These are phyloP conservation scores for Mus spicilegus DNA, from an alignment of 2,113 vertebrate genomes.

Conservation along the genomic window DNA sequence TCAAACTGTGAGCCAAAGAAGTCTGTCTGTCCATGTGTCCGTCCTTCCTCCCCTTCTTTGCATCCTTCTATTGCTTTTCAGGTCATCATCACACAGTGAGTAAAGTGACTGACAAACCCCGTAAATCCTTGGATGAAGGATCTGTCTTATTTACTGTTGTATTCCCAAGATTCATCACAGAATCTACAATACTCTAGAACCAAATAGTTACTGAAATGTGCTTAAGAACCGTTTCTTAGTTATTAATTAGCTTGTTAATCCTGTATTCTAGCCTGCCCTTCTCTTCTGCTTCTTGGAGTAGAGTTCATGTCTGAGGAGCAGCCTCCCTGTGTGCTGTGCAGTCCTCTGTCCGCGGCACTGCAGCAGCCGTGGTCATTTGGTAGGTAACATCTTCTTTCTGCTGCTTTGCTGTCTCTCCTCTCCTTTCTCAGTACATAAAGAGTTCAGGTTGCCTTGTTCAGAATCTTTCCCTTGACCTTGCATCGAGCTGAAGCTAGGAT, in stretches of 20 bases:
- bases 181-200: background rate
- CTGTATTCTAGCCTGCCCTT: background rate
- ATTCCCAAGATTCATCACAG: background rate
- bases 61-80: background rate
- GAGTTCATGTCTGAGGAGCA: background rate
- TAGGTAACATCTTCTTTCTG: conserved; percentile 3
- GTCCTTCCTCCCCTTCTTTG: background rate
- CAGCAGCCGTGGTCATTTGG: background rate
- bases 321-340: background rate
- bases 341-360: background rate
- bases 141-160: background rate
- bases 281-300: conserved; percentile 13
- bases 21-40: background rate
- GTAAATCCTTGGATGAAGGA: conserved; percentile 3
- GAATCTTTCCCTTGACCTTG: too few relatives aligned
- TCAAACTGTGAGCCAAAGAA: background rate
- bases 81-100: background rate
- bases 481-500: too few relatives aligned
- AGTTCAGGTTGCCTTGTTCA: background rate
- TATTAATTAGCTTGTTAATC: too few relatives aligned
- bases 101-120: background rate
- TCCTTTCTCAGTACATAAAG: conserved; percentile 20
- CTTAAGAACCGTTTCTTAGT: background rate
- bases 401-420: conserved; percentile 32
- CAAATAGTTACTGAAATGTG: conserved; percentile 55